Conservation (phyloP, 2,797 vertebrate genomes). For the Eurystomus glaucurus region DNA sequence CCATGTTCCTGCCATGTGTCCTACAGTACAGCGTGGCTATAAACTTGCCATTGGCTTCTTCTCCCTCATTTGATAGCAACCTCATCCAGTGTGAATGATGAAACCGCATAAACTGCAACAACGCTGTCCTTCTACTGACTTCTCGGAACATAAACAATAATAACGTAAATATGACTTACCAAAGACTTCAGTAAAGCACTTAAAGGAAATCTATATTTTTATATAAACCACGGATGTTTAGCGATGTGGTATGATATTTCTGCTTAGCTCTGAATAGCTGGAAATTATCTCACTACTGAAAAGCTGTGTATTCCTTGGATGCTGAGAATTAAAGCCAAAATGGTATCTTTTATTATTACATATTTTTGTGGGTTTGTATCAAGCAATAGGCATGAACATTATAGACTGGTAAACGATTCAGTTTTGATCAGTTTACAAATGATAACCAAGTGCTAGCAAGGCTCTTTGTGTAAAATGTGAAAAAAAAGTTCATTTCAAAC, state of each 20-base stretch:
- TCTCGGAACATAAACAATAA: conserved; percentile 84
- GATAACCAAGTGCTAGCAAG: not conserved
- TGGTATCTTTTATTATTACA: not conserved
- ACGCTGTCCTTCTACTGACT: conserved; percentile 63
- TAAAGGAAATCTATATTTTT: conserved; percentile 85
- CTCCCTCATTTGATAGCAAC: conserved; percentile 28
- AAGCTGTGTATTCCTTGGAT: not conserved
- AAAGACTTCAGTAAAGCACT: conserved; percentile 77
- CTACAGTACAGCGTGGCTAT: not conserved
- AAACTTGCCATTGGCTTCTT: conserved; percentile 40
- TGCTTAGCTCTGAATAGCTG: conserved; percentile 66
- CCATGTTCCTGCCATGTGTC: not conserved
- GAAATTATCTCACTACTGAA: conserved; percentile 53
- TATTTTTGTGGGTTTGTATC: not conserved
- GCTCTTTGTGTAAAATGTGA: not conserved
- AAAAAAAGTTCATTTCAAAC: not conserved
- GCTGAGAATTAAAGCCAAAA: conserved; percentile 29
- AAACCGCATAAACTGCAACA: conserved; percentile 75
- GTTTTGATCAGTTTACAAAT: not conserved
- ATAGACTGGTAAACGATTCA: not conserved
- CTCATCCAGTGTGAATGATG: conserved; percentile 81
- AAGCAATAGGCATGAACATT: not conserved
- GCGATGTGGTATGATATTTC: conserved; percentile 48
- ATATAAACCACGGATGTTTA: conserved; percentile 80
- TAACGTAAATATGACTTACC: conserved; percentile 75